phyloP scores from a whole-genome alignment of 2,797 vertebrate species.

The Petrocephalus schoutedeni region DNA sequence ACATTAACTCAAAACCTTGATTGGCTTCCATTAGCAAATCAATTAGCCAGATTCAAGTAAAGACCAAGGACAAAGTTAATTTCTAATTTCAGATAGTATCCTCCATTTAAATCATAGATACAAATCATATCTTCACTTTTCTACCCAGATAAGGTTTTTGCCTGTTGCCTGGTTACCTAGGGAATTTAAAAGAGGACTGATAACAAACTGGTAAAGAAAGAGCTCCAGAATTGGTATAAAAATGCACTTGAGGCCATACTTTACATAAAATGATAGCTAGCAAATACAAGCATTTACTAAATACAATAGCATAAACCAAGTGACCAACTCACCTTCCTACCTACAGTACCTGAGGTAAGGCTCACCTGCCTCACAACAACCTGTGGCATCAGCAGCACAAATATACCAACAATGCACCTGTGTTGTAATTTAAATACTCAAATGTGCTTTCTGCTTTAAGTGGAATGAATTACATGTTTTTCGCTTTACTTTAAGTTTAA shows the following conservation, averaged over 20 bases:
- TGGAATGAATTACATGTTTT: neutral
- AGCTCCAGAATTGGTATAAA: neutral
- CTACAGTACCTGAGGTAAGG: neutral
- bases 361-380: neutral
- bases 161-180: slow-evolving; percentile 26
- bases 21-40: neutral
- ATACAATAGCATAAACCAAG: neutral
- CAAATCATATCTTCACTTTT: neutral
- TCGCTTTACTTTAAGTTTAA: neutral
- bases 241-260: neutral
- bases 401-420: neutral
- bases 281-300: neutral
- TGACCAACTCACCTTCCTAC: no score
- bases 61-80: neutral
- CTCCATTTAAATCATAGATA: neutral
- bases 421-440: neutral
- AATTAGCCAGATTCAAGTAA: slow-evolving; percentile 6
- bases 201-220: neutral
- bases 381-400: neutral
- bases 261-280: neutral
- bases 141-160: neutral
- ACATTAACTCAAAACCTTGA: neutral
- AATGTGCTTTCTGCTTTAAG: neutral
- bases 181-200: slow-evolving; percentile 6
- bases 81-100: neutral